Conservation (phyloP, 2,888 invertebrate species). For the Pseudoips prasinana region DNA sequence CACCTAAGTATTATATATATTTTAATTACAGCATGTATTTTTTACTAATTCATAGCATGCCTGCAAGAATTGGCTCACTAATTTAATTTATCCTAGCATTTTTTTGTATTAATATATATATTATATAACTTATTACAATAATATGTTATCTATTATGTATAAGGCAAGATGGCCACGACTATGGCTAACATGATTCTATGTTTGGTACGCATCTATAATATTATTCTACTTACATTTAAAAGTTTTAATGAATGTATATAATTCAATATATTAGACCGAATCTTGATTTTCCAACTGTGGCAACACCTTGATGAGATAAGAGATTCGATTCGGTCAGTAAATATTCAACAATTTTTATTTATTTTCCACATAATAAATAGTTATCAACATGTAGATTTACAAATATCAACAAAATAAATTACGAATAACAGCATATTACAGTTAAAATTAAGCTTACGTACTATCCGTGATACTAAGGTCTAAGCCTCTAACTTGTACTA, state of each 20-base stretch:
- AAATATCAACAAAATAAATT: slow-evolving; percentile 83
- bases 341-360: slow-evolving; percentile 76
- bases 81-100: too few species aligned
- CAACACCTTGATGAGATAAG: slow-evolving; percentile 41
- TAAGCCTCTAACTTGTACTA: slow-evolving; percentile 75
- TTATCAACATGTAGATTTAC: slow-evolving; percentile 81
- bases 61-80: too few species aligned
- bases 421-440: slow-evolving; percentile 81
- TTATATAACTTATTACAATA: slow-evolving; percentile 42
- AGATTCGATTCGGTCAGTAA: slow-evolving; percentile 65
- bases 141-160: slow-evolving; percentile 27
- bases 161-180: slow-evolving; percentile 78
- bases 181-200: slow-evolving; percentile 67
- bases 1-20: too few species aligned
- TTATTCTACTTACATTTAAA: slow-evolving; percentile 62
- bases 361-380: slow-evolving; percentile 78
- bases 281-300: slow-evolving; percentile 44
- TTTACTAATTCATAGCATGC: too few species aligned
- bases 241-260: slow-evolving; percentile 61
- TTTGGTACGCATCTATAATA: slow-evolving; percentile 60
- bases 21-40: too few species aligned
- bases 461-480: slow-evolving; percentile 64
- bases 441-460: slow-evolving; percentile 64
- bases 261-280: slow-evolving; percentile 71
- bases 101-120: slow-evolving; percentile 38